Base-by-base conservation (phyloP, 1,140 invertebrate genomes). In the Bombus ignitus region DNA sequence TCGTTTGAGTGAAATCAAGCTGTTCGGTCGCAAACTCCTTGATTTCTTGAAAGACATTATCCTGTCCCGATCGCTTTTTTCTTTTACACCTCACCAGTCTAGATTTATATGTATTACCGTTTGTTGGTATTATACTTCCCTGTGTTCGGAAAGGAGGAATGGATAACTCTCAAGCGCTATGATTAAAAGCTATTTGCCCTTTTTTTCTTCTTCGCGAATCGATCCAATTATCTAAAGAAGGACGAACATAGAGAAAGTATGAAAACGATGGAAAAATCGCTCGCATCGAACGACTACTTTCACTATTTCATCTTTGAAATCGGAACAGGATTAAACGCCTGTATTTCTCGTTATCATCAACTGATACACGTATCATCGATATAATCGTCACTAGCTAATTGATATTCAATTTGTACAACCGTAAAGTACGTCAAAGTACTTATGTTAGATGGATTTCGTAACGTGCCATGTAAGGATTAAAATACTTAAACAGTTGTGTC, bases 281-380 rank as follows among this genome's bases (percentile, higher is more conserved):
- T 65, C 28, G 65, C 28, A 65, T 39, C 75, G 66, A 79, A 84
- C 76, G 76, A 65, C 76, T 72, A 79, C 83, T 85, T 85, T 85
- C 83, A 35, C 83, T 85, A 72, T 72, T 73, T 85, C 53, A 80
- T 85, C 76, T 85, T 85, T 78, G 9, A 39, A 77, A 80, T 72
- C 10, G 28, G 37, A 80, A 80, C 82, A 13, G 10, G 75, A 74
- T 44, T 65, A 44, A 62, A 42, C 53, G 42, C 10, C 53, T 18
- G 47, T 65, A 78, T 70, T 74, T 70, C 74, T 78, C 47, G 6
- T 37, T 42, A 32, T 13, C 22, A 5, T 6, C 18, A 22, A 53
- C 18, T 53, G 1, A 22, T 22, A 53, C 18, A 8, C 47, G 47
- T 53, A 22, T 53, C 47, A 22, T 35, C 37, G 68, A 68, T 68